phyloP scores from a whole-genome alignment of 2,888 invertebrate species.

The Syritta pipiens region DNA sequence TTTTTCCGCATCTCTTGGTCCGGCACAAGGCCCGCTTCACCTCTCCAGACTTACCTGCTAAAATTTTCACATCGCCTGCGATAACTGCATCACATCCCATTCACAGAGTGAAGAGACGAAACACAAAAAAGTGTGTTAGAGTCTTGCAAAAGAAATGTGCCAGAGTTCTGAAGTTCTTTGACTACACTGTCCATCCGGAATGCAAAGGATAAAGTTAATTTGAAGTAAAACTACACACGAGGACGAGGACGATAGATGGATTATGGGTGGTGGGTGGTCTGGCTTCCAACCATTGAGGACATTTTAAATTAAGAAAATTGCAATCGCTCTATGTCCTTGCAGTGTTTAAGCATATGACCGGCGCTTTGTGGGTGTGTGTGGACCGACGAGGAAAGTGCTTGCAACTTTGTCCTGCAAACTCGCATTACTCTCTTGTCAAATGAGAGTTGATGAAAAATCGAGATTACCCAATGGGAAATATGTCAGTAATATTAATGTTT shows the following conservation, averaged over 20 bases:
- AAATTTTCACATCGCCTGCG: too few relatives aligned
- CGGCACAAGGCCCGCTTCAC: too few relatives aligned
- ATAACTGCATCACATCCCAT: too few relatives aligned
- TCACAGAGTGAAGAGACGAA: too few relatives aligned
- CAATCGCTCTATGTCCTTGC: constrained; percentile 26
- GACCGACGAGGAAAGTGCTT: too few relatives aligned
- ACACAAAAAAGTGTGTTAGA: not conserved
- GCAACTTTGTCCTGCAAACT: constrained; percentile 60
- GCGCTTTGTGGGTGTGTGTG: constrained; percentile 3
- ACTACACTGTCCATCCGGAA: constrained; percentile 7
- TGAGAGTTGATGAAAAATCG: constrained; percentile 60
- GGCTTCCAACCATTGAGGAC: constrained; percentile 31
- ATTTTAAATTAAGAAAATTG: constrained; percentile 59
- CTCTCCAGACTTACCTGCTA: too few relatives aligned
- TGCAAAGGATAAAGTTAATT: constrained; percentile 52
- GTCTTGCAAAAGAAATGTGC: constrained; percentile 35
- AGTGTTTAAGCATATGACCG: not conserved
- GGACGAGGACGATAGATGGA: constrained; percentile 45
- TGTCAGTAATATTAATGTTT: constrained; percentile 66
- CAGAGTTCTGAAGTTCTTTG: constrained; percentile 13
- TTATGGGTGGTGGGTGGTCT: constrained; percentile 29
- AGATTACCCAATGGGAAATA: constrained; percentile 68
- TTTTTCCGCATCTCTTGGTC: too few relatives aligned
- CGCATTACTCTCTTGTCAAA: constrained; percentile 65
- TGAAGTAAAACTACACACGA: constrained; percentile 54